Percentiles rank a stretch among this genome's conserved stretches.
These are phyloP conservation scores for Perdita meconis DNA, from an alignment of 2,888 invertebrate genomes.

Conservation along the genomic window DNA sequence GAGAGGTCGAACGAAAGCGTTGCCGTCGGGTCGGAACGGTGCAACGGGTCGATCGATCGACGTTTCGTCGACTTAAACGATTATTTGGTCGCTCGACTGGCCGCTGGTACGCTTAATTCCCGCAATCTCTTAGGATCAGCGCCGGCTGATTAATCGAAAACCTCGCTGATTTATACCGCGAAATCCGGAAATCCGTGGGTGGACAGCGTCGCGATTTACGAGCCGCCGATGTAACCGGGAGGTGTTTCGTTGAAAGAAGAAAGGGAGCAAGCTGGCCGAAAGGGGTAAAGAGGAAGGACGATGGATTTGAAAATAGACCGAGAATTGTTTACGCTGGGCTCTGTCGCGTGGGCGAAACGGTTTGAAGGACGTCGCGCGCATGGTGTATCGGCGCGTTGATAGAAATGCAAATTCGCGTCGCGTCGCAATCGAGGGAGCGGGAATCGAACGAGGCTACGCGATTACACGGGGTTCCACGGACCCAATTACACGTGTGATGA, in stretches of 20 bases:
- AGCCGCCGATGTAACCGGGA: neutral
- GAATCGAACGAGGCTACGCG: conserved; percentile 51
- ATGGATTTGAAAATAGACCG: neutral
- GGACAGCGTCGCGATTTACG: conserved; percentile 32
- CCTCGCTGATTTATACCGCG: conserved; percentile 30
- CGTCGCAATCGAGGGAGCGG: conserved; percentile 36
- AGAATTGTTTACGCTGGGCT: conserved; percentile 19
- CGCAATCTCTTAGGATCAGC: conserved; percentile 17
- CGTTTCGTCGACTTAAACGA: conserved; percentile 13
- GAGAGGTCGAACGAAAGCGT: neutral
- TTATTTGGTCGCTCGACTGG: conserved; percentile 17
- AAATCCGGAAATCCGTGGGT: conserved; percentile 33
- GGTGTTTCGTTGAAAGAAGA: neutral
- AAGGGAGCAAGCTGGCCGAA: neutral
- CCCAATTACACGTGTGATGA: conserved; percentile 71
- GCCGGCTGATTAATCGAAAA: conserved; percentile 35
- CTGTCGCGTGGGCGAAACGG: neutral
- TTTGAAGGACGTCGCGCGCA: conserved; percentile 4
- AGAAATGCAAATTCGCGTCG: conserved; percentile 59
- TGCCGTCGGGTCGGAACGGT: neutral
- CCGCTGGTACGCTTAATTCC: conserved; percentile 4
- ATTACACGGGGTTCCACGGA: conserved; percentile 51
- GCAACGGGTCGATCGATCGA: neutral
- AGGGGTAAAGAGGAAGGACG: neutral
- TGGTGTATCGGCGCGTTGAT: conserved; percentile 41